Evolutionary conservation across 2,797 vertebrate species (phyloP).

Genomic region (Chaetophractus vellerosus): DNA sequence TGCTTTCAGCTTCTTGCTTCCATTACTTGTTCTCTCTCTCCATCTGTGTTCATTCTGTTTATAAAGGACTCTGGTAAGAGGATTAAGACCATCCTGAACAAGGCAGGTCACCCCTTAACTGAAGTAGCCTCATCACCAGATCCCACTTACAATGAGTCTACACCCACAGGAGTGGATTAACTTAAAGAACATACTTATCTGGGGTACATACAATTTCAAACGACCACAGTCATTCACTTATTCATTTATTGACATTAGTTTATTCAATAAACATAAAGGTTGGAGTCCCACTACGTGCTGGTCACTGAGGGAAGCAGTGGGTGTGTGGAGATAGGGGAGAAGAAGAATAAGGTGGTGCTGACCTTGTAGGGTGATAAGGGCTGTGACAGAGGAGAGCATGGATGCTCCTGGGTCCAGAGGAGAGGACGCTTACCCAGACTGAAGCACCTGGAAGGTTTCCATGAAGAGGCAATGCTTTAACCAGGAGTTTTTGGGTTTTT

Average conservation of each 20-base stretch:
- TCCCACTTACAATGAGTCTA: no score
- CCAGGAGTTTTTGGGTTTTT: neutral
- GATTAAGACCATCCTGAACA: no score
- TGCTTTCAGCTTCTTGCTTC: no score
- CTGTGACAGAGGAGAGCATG: neutral
- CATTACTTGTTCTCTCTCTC: no score
- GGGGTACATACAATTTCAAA: no score
- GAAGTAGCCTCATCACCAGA: no score
- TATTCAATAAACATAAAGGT: neutral
- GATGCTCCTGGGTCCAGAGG: neutral
- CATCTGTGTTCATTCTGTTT: no score
- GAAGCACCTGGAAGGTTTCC: neutral
- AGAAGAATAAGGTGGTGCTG: neutral
- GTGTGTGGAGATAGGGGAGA: neutral
- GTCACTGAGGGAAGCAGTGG: neutral
- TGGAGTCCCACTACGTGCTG: neutral
- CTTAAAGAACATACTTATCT: no score
- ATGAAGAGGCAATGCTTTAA: neutral
- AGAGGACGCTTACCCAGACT: no score
- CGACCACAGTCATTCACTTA: neutral
- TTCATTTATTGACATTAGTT: neutral
- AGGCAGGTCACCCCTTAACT: no score
- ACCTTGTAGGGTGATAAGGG: neutral
- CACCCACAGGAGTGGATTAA: no score
- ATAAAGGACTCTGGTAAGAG: no score